These are phyloP conservation scores for Oxyscelio sp. DNA, from an alignment of 2,888 invertebrate species.

Conservation along the genomic window DNA sequence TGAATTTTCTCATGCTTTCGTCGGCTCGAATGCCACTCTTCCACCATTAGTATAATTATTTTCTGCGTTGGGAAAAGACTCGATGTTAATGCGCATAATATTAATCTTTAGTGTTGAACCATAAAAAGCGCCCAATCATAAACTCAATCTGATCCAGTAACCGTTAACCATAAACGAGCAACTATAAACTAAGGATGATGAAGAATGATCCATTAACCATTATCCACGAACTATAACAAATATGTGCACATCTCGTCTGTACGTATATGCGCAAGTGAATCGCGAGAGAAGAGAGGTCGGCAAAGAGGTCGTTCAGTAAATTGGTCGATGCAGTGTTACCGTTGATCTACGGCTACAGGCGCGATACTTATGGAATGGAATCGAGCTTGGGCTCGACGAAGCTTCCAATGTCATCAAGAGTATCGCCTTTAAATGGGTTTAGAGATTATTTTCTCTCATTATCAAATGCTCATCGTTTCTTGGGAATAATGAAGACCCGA, in stretches of 20 bases:
- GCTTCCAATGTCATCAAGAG: conserved; percentile 80
- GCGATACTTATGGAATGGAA: conserved; percentile 86
- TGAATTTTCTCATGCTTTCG: conserved; percentile 20
- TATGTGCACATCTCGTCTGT: conserved; percentile 60
- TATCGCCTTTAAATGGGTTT: not conserved
- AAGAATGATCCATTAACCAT: conserved; percentile 67
- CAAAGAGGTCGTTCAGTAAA: conserved; percentile 85
- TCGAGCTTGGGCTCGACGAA: conserved; percentile 82
- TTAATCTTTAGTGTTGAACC: conserved; percentile 56
- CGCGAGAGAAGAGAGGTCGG: conserved; percentile 82
- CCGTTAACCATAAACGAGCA: conserved; percentile 67
- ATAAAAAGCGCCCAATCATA: conserved; percentile 59
- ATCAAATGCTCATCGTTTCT: not conserved
- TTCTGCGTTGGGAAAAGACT: conserved; percentile 43
- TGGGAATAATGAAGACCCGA: no score
- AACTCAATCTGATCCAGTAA: conserved; percentile 64
- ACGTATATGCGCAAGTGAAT: conserved; percentile 65
- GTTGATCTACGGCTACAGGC: conserved; percentile 85
- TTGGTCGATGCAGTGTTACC: conserved; percentile 82
- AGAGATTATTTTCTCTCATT: conserved; percentile 4
- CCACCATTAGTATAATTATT: conserved; percentile 35
- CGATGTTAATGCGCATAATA: conserved; percentile 52
- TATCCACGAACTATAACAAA: conserved; percentile 65
- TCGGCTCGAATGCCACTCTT: conserved; percentile 31
- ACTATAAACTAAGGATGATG: conserved; percentile 59